phyloP scores from a whole-genome alignment of 2,888 invertebrate species.

The Orchesellides sinensis region DNA sequence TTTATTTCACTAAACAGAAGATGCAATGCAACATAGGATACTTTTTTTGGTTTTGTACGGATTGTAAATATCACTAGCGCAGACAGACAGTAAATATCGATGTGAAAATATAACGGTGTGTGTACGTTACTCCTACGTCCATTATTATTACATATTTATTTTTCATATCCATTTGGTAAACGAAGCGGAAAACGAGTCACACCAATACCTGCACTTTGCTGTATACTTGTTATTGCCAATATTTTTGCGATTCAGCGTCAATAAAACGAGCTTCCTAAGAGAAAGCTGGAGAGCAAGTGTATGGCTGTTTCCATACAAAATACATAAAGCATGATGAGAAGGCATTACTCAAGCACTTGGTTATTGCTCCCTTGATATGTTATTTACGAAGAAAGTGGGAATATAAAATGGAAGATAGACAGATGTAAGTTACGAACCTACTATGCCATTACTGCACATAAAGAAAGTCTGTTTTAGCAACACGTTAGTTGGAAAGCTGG shows the following conservation, averaged over 20 bases:
- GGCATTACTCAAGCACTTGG: slow-evolving; percentile 15
- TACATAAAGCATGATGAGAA: slow-evolving; percentile 31
- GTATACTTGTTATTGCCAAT: background rate
- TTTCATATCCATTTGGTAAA: background rate
- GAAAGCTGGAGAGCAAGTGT: background rate
- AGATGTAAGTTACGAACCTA: background rate
- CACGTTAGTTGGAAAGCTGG: slow-evolving; percentile 10
- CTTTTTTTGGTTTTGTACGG: too few relatives aligned
- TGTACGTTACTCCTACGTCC: too few relatives aligned
- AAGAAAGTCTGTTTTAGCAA: slow-evolving; percentile 11
- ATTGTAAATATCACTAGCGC: too few relatives aligned
- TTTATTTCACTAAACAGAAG: too few relatives aligned
- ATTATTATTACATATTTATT: background rate
- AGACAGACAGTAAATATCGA: too few relatives aligned
- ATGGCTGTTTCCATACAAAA: slow-evolving; percentile 22
- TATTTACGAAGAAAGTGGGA: slow-evolving; percentile 28
- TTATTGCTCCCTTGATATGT: slow-evolving; percentile 54
- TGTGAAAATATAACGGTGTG: too few relatives aligned
- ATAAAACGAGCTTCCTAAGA: background rate
- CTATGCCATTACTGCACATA: background rate
- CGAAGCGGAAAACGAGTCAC: background rate
- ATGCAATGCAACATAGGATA: too few relatives aligned
- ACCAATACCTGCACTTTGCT: background rate
- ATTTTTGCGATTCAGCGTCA: background rate
- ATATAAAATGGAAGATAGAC: slow-evolving; percentile 10